Evolutionary conservation across 2,113 vertebrate genomes (phyloP), one percentile per base, ranked within the genome.

Genomic region (Phrynocephalus versicolor): DNA sequence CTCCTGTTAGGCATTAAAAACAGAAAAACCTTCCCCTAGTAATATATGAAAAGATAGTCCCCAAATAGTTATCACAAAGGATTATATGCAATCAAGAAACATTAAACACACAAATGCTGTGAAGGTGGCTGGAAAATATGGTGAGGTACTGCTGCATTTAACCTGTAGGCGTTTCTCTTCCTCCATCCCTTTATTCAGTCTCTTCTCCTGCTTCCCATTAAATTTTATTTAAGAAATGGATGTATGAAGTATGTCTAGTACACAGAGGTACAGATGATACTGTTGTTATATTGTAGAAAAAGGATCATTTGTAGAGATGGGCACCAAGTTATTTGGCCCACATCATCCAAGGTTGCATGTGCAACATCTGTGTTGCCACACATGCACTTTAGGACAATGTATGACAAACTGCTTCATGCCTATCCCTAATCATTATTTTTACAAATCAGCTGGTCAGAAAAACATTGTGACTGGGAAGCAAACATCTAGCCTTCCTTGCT

Each of bases 401-500:
- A n/a, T n/a, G n/a, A n/a, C n/a, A n/a, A n/a, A n/a, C n/a, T n/a
- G n/a, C n/a, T n/a, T n/a, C n/a, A n/a, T n/a, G n/a, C n/a, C n/a
- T n/a, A n/a, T n/a, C n/a, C n/a, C n/a, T n/a, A n/a, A n/a, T n/a
- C n/a, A 76, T 14, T 70, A 60, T 12, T 60, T 41, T 19, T 70
- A 58, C 35, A 70, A 58, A 1, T 21, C n/a, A 84, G 30, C 70
- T 79, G 89, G 37, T 88, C 58, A 76, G 88, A 92, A 89, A 41
- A 67, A 82, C 27, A 74, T 15, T 85, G 23, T 74, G 23, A 33
- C 58, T 77, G 60, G 18, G 69, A 57, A 79, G 2, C 84, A 80
- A 85, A 5, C 37, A 88, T 30, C 35, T 67, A 15, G 33, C 70
- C 88, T 84, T 72, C 60, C 58, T 74, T 27, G 14, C 70, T 84